phyloP scores from a whole-genome alignment of 1,140 invertebrate genomes.

The Centruroides vittatus region DNA sequence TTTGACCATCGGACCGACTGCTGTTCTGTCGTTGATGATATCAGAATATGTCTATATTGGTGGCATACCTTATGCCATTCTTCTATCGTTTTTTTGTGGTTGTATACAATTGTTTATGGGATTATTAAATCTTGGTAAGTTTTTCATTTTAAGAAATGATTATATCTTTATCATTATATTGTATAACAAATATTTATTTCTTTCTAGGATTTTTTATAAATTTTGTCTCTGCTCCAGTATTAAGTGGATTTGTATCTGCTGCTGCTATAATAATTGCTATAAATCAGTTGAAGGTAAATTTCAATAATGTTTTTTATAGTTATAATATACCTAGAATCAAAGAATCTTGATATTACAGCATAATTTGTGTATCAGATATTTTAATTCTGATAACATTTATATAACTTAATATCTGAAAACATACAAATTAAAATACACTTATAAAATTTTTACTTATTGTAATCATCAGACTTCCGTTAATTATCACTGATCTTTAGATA shows the following conservation, averaged over 20 bases:
- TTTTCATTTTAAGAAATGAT: not conserved
- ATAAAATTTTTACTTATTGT: too few species aligned
- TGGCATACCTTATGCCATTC: slow-evolving; percentile 55
- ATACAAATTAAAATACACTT: too few species aligned
- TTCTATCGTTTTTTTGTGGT: slow-evolving; percentile 61
- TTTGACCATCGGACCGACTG: slow-evolving; percentile 79
- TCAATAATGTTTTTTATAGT: slow-evolving; percentile 34
- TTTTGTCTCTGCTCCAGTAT: slow-evolving; percentile 84
- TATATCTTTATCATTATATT: not conserved
- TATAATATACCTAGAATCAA: too few species aligned
- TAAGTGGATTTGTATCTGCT: slow-evolving; percentile 72
- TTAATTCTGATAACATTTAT: too few species aligned
- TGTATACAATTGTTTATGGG: slow-evolving; percentile 62
- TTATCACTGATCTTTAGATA: too few species aligned
- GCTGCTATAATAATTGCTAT: slow-evolving; percentile 85
- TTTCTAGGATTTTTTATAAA: slow-evolving; percentile 67
- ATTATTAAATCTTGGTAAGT: slow-evolving; percentile 46
- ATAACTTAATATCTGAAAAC: too few species aligned
- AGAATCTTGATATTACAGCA: too few species aligned
- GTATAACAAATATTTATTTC: not conserved
- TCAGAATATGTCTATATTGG: slow-evolving; percentile 53
- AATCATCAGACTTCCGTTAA: too few species aligned
- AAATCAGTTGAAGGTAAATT: slow-evolving; percentile 64
- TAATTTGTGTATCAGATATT: too few species aligned
- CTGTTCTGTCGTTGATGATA: slow-evolving; percentile 64